A percentile compares a stretch with the other conserved stretches of the same genome.
Evolutionary conservation across 2,113 vertebrate genomes (phyloP).

Genomic region (Typhlomys cinereus): DNA sequence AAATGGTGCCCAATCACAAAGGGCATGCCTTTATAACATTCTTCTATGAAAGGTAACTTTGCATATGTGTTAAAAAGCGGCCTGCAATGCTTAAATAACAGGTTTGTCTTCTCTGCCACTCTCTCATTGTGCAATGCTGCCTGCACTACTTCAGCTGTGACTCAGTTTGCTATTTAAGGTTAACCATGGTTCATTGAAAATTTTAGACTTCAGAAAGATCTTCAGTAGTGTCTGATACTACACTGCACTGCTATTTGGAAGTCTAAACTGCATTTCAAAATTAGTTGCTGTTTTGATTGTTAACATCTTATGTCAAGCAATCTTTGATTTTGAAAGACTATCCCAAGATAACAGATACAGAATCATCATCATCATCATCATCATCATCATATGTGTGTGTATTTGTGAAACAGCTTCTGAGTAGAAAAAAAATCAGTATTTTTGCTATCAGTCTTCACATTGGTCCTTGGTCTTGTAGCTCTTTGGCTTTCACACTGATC

Average conservation of each 20-base stretch:
- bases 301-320: neutral
- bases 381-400: too few species aligned
- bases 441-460: neutral
- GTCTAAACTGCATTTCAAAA: neutral
- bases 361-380: too few species aligned
- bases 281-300: neutral
- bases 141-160: neutral
- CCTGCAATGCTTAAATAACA: neutral
- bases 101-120: neutral
- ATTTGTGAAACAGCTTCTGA: fast-evolving
- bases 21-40: neutral
- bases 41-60: neutral
- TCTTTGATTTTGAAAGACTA: neutral
- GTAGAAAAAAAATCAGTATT: neutral
- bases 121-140: neutral
- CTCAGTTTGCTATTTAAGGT: neutral
- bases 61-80: neutral
- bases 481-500: neutral
- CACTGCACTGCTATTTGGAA: neutral
- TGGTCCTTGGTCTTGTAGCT: neutral
- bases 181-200: neutral
- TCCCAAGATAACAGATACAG: neutral
- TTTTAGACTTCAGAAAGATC: neutral
- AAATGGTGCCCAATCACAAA: neutral
- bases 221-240: neutral